Percentiles rank a stretch among this genome's conserved stretches.
phyloP scores from a whole-genome alignment of 2,113 vertebrate species.

The Calyptomena viridis region DNA sequence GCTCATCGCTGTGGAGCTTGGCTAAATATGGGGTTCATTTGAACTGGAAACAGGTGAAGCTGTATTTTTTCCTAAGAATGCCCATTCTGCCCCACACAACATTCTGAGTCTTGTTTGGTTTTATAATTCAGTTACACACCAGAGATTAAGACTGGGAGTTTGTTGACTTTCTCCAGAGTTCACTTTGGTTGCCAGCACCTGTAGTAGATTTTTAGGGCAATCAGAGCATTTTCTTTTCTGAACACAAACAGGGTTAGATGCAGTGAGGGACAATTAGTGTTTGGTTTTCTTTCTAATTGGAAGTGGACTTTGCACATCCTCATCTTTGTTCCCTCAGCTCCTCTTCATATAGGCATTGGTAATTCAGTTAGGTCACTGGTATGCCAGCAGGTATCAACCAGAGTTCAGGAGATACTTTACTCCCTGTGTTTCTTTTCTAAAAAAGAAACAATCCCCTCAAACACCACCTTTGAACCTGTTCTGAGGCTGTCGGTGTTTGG shows the following conservation, averaged over 20 bases:
- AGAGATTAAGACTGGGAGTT: neutral
- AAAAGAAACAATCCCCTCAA: neutral
- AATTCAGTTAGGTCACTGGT: neutral
- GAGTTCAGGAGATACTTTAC: neutral
- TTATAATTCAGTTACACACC: neutral
- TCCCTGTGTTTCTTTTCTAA: neutral
- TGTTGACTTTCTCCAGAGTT: neutral
- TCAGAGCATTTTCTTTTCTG: neutral
- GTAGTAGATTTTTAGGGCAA: neutral
- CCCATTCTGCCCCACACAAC: neutral
- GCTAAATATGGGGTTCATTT: neutral
- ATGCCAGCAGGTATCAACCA: neutral
- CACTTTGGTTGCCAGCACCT: neutral
- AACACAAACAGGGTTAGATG: neutral
- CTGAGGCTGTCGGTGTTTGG: neutral
- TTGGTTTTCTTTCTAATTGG: neutral
- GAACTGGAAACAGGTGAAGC: conserved; percentile 30
- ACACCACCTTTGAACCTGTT: neutral
- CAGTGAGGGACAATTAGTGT: neutral
- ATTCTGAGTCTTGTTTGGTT: neutral
- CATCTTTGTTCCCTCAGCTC: neutral
- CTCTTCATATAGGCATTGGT: neutral
- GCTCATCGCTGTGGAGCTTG: neutral
- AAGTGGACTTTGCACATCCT: neutral
- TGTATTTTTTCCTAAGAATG: neutral